Base-by-base conservation (phyloP, 2,797 vertebrate genomes). In the Okamejei kenojei region DNA sequence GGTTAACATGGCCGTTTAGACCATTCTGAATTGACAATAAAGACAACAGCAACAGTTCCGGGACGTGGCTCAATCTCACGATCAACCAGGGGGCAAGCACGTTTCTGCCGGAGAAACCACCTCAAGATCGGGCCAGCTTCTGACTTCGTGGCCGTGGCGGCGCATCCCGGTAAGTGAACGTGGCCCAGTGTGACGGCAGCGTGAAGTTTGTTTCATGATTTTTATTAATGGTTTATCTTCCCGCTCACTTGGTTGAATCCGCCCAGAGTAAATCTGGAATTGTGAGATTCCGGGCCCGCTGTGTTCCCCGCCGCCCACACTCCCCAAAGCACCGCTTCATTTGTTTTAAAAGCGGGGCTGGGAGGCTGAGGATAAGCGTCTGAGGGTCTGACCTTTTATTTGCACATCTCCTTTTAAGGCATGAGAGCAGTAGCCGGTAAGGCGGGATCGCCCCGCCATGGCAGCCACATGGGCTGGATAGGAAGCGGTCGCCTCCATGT, bases 1-100 rank as follows among this genome's bases (percentile, higher is more conserved):
- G 58, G 58, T 86, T 63, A 86, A 86, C 82, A 86, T 86, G 82
- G 82, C 82, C 58, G 82, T 63, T n/a, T 86, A 86, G 82, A 86
- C 7, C 82, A 63, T 63, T n/a, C 11, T 13, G 58, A 8, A 86
- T 54, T 78, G 77, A 2, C 2, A 32, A 17, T 78, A 7, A 35
- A 35, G 3, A 4, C 35, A 58, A 58, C 80, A 82, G 19, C 78
- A 38, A 35, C 15, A 8, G 15, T 8, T 21, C 79, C 1, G 79
- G 79, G 38, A 7, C 35, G 11, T 15, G n/a, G 7, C 13, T 38
- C 78, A 35, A 2, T 13, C n/a, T 45, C 35, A 38, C 19, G 19
- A 2, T 13, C 0, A 8, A 1, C 13, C 32, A 17, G 35, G 79
- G 17, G 38, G 2, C 35, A 19, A 21, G 5, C 79, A 45, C 79